These are phyloP conservation scores for Mus caroli DNA, from an alignment of 2,797 vertebrate species.

Conservation along the genomic window DNA sequence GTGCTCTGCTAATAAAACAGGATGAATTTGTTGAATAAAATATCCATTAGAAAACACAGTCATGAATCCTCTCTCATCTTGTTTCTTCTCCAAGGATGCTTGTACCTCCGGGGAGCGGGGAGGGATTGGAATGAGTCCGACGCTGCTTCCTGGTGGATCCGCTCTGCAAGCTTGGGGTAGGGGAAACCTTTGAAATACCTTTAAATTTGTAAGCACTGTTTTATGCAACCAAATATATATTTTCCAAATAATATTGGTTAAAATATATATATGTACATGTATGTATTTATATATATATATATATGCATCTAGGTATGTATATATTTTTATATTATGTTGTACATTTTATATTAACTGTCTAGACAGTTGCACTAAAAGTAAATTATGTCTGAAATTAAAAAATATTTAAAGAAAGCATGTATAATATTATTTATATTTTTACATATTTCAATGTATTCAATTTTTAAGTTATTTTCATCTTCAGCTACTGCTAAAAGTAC, in stretches of 20 bases:
- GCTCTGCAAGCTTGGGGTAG: not conserved
- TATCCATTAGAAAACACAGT: constrained; percentile 60
- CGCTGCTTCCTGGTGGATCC: not conserved
- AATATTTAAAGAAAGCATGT: constrained; percentile 19
- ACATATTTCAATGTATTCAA: constrained; percentile 51
- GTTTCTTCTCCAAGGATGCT: not conserved
- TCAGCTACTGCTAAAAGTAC: constrained; percentile 66
- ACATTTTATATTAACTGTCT: constrained; percentile 81
- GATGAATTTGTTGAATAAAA: constrained; percentile 63
- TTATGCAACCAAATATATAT: constrained; percentile 78
- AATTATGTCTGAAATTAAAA: constrained; percentile 52
- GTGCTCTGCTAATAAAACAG: constrained; percentile 56
- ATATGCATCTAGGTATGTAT: not conserved
- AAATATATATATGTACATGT: not conserved
- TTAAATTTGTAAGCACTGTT: constrained; percentile 29
- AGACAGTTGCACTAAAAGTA: constrained; percentile 69
- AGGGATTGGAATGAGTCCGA: not conserved
- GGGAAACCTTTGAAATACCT: not conserved
- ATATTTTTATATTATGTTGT: constrained; percentile 82
- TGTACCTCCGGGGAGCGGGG: not conserved
- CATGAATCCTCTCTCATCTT: constrained; percentile 17
- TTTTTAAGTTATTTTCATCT: constrained; percentile 70
- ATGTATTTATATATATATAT: not conserved
- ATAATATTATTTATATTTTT: constrained; percentile 78
- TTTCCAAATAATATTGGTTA: constrained; percentile 85